Evolutionary conservation across 2,797 vertebrate genomes (phyloP), one percentile per base, ranked within the genome.

Genomic region (Meda fulgida): DNA sequence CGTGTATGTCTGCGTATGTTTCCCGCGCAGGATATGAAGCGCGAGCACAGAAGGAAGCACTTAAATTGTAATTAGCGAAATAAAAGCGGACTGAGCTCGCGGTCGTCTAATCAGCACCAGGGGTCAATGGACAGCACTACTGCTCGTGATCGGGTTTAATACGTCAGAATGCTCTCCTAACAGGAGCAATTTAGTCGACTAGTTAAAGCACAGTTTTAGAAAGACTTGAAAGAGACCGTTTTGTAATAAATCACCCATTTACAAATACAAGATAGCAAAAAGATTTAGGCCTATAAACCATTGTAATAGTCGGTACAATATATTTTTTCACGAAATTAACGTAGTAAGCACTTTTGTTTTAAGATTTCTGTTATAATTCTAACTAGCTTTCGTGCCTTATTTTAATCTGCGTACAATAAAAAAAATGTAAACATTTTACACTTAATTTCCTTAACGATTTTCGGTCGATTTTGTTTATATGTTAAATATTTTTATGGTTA

Each of bases 31-130:
- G 85, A 81, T 81, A 48, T 73, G 58, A 73, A 84, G 91, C 90
- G 90, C 90, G 89, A 90, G 90, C 92, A 89, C 90, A 87, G 86
- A 89, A 89, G 87, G 89, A 90, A 86, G 86, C 90, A 84, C 95
- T 96, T 96, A 96, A 95, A 95, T 92, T 93, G 92, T 91, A 93
- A 93, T 92, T 91, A 92, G 91, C 91, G 94, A 94, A 96, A 96
- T 94, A 90, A 95, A 94, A 94, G 92, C 92, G 92, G 94, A 95
- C 94, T 92, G 92, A 91, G 95, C 94, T 94, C 94, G 95, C 87
- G 85, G 53, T 76, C 92, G 91, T 95, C 95, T 96, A 96, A 97
- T 97, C 96, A 97, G 96, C 94, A 96, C 93, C 90, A 90, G 93
- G 94, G 96, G 95, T 96, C 96, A 96, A 84, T 94, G 95, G 95